A percentile compares a stretch with the other conserved stretches of the same genome.
phyloP scores from a whole-genome alignment of 2,113 vertebrate genomes.

The Tinamus guttatus region DNA sequence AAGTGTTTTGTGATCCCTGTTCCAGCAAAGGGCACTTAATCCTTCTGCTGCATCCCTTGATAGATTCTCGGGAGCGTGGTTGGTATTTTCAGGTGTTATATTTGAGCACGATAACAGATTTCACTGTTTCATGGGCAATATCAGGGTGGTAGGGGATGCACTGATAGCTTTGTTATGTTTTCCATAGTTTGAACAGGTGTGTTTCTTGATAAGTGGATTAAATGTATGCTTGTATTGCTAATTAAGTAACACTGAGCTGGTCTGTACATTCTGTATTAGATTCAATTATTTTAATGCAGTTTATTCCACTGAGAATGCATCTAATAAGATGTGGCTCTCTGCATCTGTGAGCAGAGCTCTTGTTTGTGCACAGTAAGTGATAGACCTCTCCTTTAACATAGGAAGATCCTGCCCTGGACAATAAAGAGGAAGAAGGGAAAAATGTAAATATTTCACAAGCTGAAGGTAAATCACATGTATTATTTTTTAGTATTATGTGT shows the following conservation, averaged over 20 bases:
- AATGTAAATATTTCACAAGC: neutral
- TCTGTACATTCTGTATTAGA: accelerated
- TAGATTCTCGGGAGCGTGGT: neutral
- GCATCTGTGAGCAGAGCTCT: neutral
- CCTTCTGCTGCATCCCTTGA: neutral
- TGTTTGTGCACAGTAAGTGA: neutral
- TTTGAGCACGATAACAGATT: neutral
- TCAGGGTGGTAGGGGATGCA: neutral
- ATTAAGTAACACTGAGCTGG: neutral
- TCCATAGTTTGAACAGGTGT: neutral
- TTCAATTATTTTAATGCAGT: neutral
- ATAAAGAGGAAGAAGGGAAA: conserved; percentile 23
- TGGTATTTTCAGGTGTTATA: neutral
- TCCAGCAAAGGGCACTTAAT: neutral
- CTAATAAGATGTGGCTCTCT: neutral
- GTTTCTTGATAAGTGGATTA: neutral
- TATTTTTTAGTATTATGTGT: neutral
- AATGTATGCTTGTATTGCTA: neutral
- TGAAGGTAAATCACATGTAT: conserved; percentile 63
- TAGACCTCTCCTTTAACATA: conserved; percentile 19
- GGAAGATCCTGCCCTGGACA: conserved; percentile 61
- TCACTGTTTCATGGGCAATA: neutral
- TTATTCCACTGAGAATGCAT: neutral
- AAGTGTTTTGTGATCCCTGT: neutral
- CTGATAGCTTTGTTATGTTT: neutral